Percentiles rank a stretch among this genome's conserved stretches.
Evolutionary conservation across 1,140 invertebrate genomes (phyloP).

Genomic region (Chironomus striatipennis): DNA sequence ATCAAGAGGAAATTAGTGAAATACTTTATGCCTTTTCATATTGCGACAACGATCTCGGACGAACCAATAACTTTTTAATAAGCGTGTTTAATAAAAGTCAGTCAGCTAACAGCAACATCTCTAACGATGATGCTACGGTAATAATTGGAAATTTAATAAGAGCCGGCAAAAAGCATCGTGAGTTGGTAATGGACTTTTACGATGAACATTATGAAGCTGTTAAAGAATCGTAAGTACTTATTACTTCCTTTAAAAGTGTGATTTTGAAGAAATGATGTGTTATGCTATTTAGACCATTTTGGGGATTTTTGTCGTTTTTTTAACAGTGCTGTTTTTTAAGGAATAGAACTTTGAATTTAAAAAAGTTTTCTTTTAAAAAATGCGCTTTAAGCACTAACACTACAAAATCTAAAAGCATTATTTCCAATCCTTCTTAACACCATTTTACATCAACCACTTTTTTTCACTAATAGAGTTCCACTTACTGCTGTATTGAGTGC

Average conservation of each 20-base stretch:
- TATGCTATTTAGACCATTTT: too few species aligned
- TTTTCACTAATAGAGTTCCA: not conserved
- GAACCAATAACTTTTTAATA: not conserved
- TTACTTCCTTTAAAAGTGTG: not conserved
- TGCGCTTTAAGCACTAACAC: too few species aligned
- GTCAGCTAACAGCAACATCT: not conserved
- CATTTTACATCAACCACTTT: too few species aligned
- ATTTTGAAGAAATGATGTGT: too few species aligned
- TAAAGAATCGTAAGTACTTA: not conserved
- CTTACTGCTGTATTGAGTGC: not conserved
- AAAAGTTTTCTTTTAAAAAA: too few species aligned
- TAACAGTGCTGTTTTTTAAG: too few species aligned
- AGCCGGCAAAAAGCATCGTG: not conserved
- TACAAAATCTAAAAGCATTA: too few species aligned
- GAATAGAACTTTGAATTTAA: too few species aligned
- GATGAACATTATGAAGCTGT: not conserved
- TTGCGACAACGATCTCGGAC: not conserved
- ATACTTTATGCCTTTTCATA: not conserved
- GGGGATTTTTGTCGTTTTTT: too few species aligned
- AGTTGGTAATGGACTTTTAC: not conserved
- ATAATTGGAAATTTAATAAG: slow-evolving; percentile 16
- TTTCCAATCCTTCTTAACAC: too few species aligned
- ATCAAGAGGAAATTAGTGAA: slow-evolving; percentile 21
- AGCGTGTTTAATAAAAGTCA: not conserved
- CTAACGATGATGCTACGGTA: not conserved